Conservation (phyloP, 2,888 invertebrate genomes). For the Cylloceria caligata region DNA sequence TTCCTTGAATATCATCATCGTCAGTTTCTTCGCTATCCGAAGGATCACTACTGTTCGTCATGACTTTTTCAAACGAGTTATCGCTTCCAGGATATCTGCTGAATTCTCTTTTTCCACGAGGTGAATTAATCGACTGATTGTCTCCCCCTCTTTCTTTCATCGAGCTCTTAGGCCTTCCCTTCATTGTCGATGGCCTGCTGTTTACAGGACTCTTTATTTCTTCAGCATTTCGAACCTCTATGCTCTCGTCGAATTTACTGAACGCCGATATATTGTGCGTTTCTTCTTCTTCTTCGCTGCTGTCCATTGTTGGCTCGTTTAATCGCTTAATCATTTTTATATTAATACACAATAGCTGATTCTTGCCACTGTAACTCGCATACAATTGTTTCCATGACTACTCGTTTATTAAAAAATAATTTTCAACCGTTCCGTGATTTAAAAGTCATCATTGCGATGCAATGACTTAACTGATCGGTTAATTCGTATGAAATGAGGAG, state of each 20-base stretch:
- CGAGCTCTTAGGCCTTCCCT: constrained; percentile 61
- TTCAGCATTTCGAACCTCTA: constrained; percentile 86
- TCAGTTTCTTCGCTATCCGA: constrained; percentile 83
- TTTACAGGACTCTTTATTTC: constrained; percentile 86
- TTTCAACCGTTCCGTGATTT: constrained; percentile 35
- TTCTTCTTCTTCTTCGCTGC: constrained; percentile 76
- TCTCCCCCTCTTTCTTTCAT: constrained; percentile 38
- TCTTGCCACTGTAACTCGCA: background rate
- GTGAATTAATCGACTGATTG: constrained; percentile 71
- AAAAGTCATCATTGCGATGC: constrained; percentile 50
- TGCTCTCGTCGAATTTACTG: constrained; percentile 86
- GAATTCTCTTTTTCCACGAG: constrained; percentile 71
- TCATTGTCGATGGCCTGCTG: constrained; percentile 71
- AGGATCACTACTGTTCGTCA: constrained; percentile 77
- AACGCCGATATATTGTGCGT: constrained; percentile 77
- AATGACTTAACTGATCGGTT: constrained; percentile 32
- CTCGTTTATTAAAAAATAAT: constrained; percentile 28
- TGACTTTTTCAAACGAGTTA: constrained; percentile 70
- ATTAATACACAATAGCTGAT: constrained; percentile 32
- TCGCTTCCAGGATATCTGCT: constrained; percentile 71
- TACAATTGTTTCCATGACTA: constrained; percentile 45
- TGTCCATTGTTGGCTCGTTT: constrained; percentile 65
- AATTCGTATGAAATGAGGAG: constrained; percentile 31
- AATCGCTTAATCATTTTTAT: constrained; percentile 11
- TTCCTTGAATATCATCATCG: constrained; percentile 80